Evolutionary conservation across 2,797 vertebrate species (phyloP).

Genomic region (Oophaga sylvatica): DNA sequence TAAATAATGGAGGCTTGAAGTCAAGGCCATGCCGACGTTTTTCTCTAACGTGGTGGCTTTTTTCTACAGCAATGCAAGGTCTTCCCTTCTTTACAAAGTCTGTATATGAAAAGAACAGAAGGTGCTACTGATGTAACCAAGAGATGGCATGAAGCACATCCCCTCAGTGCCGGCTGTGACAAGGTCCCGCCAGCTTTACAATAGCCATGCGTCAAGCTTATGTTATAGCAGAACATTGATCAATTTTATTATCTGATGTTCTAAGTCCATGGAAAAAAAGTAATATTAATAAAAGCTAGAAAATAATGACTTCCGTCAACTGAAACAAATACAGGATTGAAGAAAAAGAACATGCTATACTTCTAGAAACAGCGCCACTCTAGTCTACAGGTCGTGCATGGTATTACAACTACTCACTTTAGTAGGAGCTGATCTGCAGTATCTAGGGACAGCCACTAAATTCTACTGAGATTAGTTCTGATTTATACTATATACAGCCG

Average conservation of each 20-base stretch:
- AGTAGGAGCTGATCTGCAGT: too few relatives aligned
- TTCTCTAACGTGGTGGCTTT: background rate
- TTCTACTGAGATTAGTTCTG: too few relatives aligned
- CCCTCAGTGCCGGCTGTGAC: background rate
- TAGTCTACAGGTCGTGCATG: too few relatives aligned
- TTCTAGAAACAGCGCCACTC: too few relatives aligned
- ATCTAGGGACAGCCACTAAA: too few relatives aligned
- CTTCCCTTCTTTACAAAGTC: constrained; percentile 5
- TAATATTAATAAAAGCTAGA: background rate
- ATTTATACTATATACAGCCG: too few relatives aligned
- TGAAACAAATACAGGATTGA: too few relatives aligned
- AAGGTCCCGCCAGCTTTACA: background rate
- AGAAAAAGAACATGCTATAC: too few relatives aligned
- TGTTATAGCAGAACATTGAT: background rate
- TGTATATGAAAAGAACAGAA: constrained; percentile 1
- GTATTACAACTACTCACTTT: too few relatives aligned
- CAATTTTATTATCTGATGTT: background rate
- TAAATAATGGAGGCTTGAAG: background rate
- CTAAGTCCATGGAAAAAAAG: background rate
- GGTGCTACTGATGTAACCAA: background rate
- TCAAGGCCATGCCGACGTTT: constrained; percentile 7
- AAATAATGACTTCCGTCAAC: background rate
- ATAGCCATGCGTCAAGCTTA: background rate
- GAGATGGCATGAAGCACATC: background rate
- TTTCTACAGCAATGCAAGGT: constrained; percentile 6